Evolutionary conservation across 2,888 invertebrate species (phyloP).

Genomic region (Phrixothrix hirtus): DNA sequence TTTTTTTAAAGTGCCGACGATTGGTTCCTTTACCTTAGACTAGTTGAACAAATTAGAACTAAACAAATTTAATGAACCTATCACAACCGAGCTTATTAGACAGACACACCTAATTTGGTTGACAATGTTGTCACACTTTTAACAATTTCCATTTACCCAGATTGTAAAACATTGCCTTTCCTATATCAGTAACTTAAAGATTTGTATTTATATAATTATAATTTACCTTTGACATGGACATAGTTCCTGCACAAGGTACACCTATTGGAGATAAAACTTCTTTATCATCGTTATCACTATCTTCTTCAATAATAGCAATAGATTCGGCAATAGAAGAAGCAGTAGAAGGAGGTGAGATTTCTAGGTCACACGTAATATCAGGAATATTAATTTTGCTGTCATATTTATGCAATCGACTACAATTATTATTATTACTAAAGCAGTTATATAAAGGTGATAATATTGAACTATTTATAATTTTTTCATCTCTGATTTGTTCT

Average conservation of each 20-base stretch:
- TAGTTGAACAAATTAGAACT: too few relatives aligned
- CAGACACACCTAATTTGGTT: too few relatives aligned
- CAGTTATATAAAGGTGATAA: constrained; percentile 36
- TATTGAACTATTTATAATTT: constrained; percentile 28
- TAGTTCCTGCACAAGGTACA: constrained; percentile 42
- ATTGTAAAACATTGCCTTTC: too few relatives aligned
- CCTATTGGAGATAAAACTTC: constrained; percentile 38
- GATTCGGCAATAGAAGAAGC: constrained; percentile 34
- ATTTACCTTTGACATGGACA: constrained; percentile 39
- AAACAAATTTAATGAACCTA: too few relatives aligned
- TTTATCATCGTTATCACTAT: constrained; percentile 35
- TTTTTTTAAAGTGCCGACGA: too few relatives aligned
- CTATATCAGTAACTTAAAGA: too few relatives aligned
- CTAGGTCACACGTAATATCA: constrained; percentile 16
- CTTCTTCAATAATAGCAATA: constrained; percentile 44
- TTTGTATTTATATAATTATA: background rate
- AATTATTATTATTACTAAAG: constrained; percentile 26
- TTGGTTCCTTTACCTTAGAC: too few relatives aligned
- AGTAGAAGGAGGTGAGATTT: constrained; percentile 25
- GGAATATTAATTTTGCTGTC: constrained; percentile 20
- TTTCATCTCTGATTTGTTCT: constrained; percentile 19
- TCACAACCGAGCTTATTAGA: too few relatives aligned
- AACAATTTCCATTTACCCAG: too few relatives aligned
- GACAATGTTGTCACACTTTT: too few relatives aligned
- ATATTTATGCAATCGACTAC: constrained; percentile 13